Evolutionary conservation across 2,888 invertebrate genomes (phyloP), one percentile per base, ranked within the genome.

Genomic region (Coelinius sp.): DNA sequence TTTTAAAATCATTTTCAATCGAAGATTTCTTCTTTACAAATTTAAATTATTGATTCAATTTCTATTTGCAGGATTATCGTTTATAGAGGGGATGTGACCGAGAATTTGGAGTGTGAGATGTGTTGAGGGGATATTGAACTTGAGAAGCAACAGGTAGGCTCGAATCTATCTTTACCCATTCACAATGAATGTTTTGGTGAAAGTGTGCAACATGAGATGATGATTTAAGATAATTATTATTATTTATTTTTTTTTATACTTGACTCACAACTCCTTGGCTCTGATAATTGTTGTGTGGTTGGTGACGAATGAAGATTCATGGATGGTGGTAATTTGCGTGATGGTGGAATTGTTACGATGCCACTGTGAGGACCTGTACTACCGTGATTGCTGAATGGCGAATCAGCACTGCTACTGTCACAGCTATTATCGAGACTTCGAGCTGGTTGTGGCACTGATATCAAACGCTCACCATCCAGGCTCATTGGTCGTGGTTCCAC

Each of bases 351-450:
- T 62, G 72, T 73, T 71, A 85, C 84, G 27, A 81, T 80, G 1
- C 85, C 84, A 79, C 90, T 88, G 35, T 79, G 77, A 17, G 75
- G 70, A 6, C 77, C 79, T 49, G 75, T 81, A 70, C 77, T 78
- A 25, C 76, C 79, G 56, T 83, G 80, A 83, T 91, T 88, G 84
- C 92, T 88, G 63, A 90, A 89, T 69, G 91, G 91, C 69, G 91
- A 91, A 44, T 80, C 79, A 35, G 91, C 92, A 53, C 92, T 91
- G 62, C 91, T 92, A 52, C 92, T 91, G 81, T 91, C 91, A 82
- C 90, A 91, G 80, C 88, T 89, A 73, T 88, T 88, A 76, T 89
- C 89, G 12, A 80, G 66, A 52, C 80, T 82, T 17, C 77, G 75
- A 3, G 76, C 78, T n/a, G 80, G 77, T 27, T 80, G 80, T 8